Conservation (phyloP, 2,888 invertebrate genomes). For the Tuberolachnus salignus region DNA sequence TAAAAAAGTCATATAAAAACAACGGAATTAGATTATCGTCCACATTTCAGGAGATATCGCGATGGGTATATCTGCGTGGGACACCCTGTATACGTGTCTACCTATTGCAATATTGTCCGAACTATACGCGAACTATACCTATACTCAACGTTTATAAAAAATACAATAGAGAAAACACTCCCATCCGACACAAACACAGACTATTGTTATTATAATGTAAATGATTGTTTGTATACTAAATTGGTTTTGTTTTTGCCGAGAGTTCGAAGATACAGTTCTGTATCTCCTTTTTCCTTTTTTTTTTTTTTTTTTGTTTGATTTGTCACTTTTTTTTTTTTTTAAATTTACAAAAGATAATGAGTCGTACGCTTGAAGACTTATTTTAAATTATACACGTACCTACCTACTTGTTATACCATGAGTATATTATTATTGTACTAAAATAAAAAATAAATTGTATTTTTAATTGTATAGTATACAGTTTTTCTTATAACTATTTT, state of each 20-base stretch:
- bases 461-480: neutral
- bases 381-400: neutral
- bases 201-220: constrained; percentile 27
- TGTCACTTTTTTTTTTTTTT: neutral
- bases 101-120: too few relatives aligned
- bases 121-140: too few relatives aligned
- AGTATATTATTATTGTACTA: too few relatives aligned
- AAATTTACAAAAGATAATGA: too few relatives aligned
- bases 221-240: neutral
- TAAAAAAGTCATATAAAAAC: too few relatives aligned
- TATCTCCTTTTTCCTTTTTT: neutral
- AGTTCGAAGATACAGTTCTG: neutral
- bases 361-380: neutral
- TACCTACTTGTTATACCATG: too few relatives aligned
- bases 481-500: neutral
- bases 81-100: too few relatives aligned
- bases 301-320: neutral
- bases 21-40: too few relatives aligned
- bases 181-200: neutral
- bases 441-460: neutral
- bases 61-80: too few relatives aligned
- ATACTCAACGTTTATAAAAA: neutral
- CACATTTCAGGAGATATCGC: too few relatives aligned
- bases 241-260: neutral
- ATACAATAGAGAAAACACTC: constrained; percentile 24